These are phyloP conservation scores for Lutra lutra DNA, from an alignment of 2,797 vertebrate genomes.

Conservation along the genomic window DNA sequence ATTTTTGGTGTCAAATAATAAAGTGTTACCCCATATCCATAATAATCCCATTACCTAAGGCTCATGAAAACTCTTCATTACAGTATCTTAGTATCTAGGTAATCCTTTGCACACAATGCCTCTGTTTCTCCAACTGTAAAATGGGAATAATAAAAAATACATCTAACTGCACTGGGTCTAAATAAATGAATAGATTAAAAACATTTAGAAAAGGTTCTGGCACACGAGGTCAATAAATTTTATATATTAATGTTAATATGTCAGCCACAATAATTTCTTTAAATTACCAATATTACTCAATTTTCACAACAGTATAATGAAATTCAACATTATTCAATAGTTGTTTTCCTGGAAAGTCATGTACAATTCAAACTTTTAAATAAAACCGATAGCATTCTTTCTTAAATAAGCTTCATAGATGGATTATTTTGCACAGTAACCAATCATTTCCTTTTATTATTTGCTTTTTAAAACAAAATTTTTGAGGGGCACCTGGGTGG, in stretches of 20 bases:
- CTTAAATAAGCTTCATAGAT: not conserved
- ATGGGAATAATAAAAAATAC: not conserved
- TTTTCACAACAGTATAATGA: not conserved
- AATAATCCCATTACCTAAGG: not conserved
- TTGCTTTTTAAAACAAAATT: not conserved
- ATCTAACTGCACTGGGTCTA: not conserved
- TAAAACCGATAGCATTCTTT: constrained; percentile 25
- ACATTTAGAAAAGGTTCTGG: not conserved
- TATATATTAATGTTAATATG: not conserved
- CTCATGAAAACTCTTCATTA: not conserved
- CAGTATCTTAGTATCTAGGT: not conserved
- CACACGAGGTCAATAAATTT: not conserved
- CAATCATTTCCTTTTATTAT: not conserved
- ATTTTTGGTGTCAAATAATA: not conserved
- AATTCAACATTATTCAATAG: constrained; percentile 13
- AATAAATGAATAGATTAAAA: not conserved
- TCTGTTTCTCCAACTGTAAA: constrained; percentile 31
- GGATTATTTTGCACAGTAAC: not conserved
- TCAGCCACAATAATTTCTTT: constrained; percentile 1
- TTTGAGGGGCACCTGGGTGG: not conserved
- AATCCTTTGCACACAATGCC: not conserved
- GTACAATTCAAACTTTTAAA: not conserved
- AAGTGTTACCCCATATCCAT: not conserved
- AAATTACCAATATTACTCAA: not conserved
- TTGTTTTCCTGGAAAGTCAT: not conserved